Evolutionary conservation across 2,797 vertebrate genomes (phyloP).

Genomic region (Anolis apletophallus): DNA sequence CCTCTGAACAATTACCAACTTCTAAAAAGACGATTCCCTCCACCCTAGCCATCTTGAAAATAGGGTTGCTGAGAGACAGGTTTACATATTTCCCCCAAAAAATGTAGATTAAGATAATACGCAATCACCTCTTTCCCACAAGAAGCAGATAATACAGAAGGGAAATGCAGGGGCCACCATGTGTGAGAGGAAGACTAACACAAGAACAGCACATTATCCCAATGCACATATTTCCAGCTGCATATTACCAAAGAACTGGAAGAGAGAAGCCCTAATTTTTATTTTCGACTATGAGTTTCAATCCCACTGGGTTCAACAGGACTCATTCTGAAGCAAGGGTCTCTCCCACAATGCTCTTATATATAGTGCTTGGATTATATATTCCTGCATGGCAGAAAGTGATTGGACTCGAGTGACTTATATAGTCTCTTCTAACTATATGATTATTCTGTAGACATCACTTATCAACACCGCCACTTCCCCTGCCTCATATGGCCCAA

Average conservation of each 20-base stretch:
- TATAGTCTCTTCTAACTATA: too few relatives aligned
- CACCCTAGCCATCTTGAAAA: not conserved
- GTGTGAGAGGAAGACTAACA: not conserved
- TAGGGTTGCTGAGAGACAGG: not conserved
- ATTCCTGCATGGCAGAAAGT: too few relatives aligned
- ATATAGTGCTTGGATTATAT: too few relatives aligned
- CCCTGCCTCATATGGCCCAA: too few relatives aligned
- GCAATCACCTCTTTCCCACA: not conserved
- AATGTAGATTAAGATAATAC: not conserved
- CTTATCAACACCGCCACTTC: too few relatives aligned
- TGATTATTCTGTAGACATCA: too few relatives aligned
- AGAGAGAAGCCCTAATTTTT: not conserved
- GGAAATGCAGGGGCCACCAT: not conserved
- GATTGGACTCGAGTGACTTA: too few relatives aligned
- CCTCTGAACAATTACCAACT: not conserved
- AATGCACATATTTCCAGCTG: not conserved
- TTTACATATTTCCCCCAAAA: not conserved
- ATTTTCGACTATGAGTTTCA: not conserved
- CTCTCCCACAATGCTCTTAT: too few relatives aligned
- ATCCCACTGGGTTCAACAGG: not conserved
- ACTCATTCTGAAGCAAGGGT: not conserved
- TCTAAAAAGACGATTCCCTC: not conserved
- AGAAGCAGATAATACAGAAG: not conserved
- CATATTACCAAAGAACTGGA: not conserved
- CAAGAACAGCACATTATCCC: too few relatives aligned